phyloP scores from a whole-genome alignment of 2,888 invertebrate species.

The Drosophila mimica region DNA sequence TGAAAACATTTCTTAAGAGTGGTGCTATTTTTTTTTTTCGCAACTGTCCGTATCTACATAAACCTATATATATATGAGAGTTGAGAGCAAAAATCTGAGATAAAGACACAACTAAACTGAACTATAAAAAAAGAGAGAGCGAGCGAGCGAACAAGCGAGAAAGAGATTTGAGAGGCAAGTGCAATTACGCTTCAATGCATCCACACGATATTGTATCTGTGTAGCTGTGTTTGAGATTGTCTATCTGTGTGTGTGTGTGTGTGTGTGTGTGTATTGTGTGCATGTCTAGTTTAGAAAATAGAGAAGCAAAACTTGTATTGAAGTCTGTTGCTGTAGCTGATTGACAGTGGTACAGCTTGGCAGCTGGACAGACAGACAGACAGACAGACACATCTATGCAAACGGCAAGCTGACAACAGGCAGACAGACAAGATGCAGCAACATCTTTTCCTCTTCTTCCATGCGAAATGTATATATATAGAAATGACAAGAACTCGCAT shows the following conservation, averaged over 20 bases:
- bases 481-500: slow-evolving; percentile 65
- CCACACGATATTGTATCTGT: slow-evolving; percentile 75
- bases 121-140: slow-evolving; percentile 7
- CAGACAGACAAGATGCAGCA: slow-evolving; percentile 16
- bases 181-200: slow-evolving; percentile 77
- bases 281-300: slow-evolving; percentile 27
- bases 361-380: slow-evolving; percentile 5
- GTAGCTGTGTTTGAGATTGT: slow-evolving; percentile 20
- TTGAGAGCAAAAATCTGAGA: slow-evolving; percentile 41
- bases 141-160: slow-evolving; percentile 7
- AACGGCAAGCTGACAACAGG: slow-evolving; percentile 34
- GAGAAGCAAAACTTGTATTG: slow-evolving; percentile 52
- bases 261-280: slow-evolving; percentile 19
- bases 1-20: not conserved
- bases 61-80: slow-evolving; percentile 13
- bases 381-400: slow-evolving; percentile 41
- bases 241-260: slow-evolving; percentile 18
- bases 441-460: slow-evolving; percentile 18
- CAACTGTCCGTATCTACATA: not conserved
- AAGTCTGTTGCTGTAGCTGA: slow-evolving; percentile 43
- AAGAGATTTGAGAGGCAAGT: slow-evolving; percentile 51
- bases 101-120: slow-evolving; percentile 11
- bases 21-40: not conserved
- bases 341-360: slow-evolving; percentile 57
- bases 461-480: slow-evolving; percentile 17